Percentiles rank a stretch among this genome's conserved stretches.
These are phyloP conservation scores for Orthonyx spaldingii DNA, from an alignment of 2,113 vertebrate genomes.

Conservation along the genomic window DNA sequence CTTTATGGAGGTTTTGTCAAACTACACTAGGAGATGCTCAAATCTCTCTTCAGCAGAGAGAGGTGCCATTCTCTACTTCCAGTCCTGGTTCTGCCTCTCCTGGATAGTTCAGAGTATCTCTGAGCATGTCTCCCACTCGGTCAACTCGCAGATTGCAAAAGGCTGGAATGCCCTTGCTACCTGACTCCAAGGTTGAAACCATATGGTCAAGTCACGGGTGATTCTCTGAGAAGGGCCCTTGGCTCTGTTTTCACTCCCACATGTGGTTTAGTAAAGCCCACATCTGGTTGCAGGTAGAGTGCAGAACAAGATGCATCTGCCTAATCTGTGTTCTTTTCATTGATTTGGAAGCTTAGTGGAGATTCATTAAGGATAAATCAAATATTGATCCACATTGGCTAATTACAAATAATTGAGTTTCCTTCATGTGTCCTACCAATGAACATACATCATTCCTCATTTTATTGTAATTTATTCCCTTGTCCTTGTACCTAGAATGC, in stretches of 20 bases:
- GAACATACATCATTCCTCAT: neutral
- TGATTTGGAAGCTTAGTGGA: constrained; percentile 19
- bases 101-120: neutral
- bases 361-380: neutral
- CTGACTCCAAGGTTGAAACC: constrained; percentile 64
- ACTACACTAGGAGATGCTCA: neutral
- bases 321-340: constrained; percentile 9
- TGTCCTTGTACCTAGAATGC: neutral
- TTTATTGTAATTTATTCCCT: neutral
- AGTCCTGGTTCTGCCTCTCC: neutral
- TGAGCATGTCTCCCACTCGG: neutral
- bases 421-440: neutral
- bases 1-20: neutral
- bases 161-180: constrained; percentile 59
- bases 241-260: constrained; percentile 60
- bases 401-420: neutral
- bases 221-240: constrained; percentile 63
- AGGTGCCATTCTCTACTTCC: neutral
- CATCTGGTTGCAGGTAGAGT: constrained; percentile 42
- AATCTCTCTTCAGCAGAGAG: neutral
- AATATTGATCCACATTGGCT: neutral
- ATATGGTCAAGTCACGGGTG: constrained; percentile 62
- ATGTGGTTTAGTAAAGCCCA: constrained; percentile 61
- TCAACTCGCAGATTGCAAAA: neutral
- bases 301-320: constrained; percentile 47